Evolutionary conservation across 2,797 vertebrate species (phyloP).

Genomic region (Aviceda cuculoides): DNA sequence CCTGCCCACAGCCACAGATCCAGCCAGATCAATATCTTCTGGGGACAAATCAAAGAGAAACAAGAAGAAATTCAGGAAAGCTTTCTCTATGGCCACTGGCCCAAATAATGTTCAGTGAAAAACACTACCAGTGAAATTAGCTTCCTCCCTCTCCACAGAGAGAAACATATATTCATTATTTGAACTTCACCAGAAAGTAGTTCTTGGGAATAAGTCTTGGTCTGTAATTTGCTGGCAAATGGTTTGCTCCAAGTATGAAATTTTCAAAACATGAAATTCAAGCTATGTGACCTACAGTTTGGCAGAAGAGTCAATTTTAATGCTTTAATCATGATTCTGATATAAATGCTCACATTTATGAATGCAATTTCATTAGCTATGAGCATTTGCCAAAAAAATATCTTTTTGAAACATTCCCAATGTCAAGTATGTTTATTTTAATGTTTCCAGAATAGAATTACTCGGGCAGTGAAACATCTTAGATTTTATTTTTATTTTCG

Average conservation of each 20-base stretch:
- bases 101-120: neutral
- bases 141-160: neutral
- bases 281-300: conserved; percentile 40
- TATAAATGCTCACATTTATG: conserved; percentile 44
- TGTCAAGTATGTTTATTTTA: conserved; percentile 39
- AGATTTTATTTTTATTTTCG: conserved; percentile 35
- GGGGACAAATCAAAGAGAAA: neutral
- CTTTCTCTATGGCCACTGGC: neutral
- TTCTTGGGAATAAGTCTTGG: neutral
- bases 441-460: conserved; percentile 28
- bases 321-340: conserved; percentile 34
- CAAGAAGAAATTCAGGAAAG: neutral
- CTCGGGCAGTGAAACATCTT: neutral
- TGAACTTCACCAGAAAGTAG: neutral
- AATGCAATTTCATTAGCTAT: conserved; percentile 33
- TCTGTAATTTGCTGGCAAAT: conserved; percentile 21
- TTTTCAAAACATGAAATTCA: conserved; percentile 33
- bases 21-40: neutral
- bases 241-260: neutral
- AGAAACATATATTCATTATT: neutral
- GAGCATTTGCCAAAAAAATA: conserved; percentile 13
- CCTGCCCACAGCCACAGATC: neutral
- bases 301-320: conserved; percentile 20
- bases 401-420: conserved; percentile 36
- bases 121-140: neutral